Evolutionary conservation across 2,888 invertebrate genomes (phyloP), one percentile per base, ranked within the genome.

Genomic region (Cephus spinipes): DNA sequence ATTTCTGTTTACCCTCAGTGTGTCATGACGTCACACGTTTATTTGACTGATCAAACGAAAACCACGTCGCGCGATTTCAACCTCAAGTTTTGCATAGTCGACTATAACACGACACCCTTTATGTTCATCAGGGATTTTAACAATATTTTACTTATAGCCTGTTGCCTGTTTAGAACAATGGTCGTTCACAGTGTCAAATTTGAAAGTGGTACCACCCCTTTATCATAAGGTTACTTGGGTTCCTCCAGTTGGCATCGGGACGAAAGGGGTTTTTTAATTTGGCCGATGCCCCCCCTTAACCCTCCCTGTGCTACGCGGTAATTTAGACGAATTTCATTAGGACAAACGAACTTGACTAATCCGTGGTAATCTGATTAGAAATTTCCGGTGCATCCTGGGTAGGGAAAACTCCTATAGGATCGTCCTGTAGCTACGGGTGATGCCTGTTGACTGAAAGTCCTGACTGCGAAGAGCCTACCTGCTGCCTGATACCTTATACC

Each of bases 281-380:
- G 23, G 23, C 55, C 23, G 23, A 55, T 55, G 3, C 4, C 55
- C 23, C 15, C 23, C 55, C 55, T 55, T 55, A 55, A 55, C 9
- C 23, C 23, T 23, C 9, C 55, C 0, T 32, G 55, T 55, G 55
- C 55, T 55, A 23, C 23, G 23, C 91, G 90, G 90, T 91, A 91
- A 91, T 91, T 91, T 91, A 90, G 90, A 91, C 91, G 90, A 90
- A 91, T 91, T 91, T 91, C 91, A 90, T 91, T 90, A 91, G 91
- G 90, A 91, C 91, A 91, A 91, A 91, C 91, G 91, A 91, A 91
- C 90, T 91, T 90, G 90, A 88, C 90, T 91, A 90, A 91, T 91
- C 90, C 90, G 87, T 85, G 87, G 87, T 91, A 91, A 91, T 91
- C 90, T 90, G 91, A 91, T 91, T 91, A 91, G 91, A 90, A 90